A percentile compares a stretch with the other conserved stretches of the same genome.
Evolutionary conservation across 2,797 vertebrate genomes (phyloP).

Genomic region (Thamnophis elegans): DNA sequence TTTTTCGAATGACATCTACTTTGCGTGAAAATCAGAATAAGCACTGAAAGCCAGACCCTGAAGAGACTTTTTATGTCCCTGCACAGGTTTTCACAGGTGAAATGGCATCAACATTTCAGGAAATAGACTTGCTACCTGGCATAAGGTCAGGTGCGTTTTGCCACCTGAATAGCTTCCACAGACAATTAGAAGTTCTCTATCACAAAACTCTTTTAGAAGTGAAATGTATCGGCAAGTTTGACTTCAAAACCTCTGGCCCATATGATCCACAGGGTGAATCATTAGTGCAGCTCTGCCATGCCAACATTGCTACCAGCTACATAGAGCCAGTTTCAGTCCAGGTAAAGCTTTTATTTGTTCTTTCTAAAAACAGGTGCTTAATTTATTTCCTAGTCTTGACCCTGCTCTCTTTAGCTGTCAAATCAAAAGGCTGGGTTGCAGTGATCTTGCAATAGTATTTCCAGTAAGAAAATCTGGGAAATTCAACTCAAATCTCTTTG

Average conservation of each 20-base stretch:
- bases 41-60: conserved; percentile 20
- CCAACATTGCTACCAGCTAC: conserved; percentile 49
- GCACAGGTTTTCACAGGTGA: conserved; percentile 25
- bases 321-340: conserved; percentile 32
- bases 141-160: conserved; percentile 26
- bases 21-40: conserved; percentile 61
- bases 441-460: neutral
- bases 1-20: conserved; percentile 26
- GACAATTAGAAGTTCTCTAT: conserved; percentile 45
- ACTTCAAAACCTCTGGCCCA: conserved; percentile 48
- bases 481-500: neutral
- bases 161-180: conserved; percentile 40
- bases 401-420: neutral
- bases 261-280: conserved; percentile 55
- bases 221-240: conserved; percentile 50
- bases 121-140: conserved; percentile 30
- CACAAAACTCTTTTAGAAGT: conserved; percentile 37
- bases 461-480: neutral
- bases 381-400: conserved; percentile 19
- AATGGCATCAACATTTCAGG: conserved; percentile 32
- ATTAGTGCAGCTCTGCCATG: conserved; percentile 44
- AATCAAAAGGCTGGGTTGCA: neutral
- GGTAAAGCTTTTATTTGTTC: conserved; percentile 1
- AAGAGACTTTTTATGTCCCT: conserved; percentile 37
- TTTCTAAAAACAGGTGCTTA: conserved; percentile 23